Evolutionary conservation across 2,113 vertebrate species (phyloP), one percentile per base, ranked within the genome.

Genomic region (Corythornis vintsioides): DNA sequence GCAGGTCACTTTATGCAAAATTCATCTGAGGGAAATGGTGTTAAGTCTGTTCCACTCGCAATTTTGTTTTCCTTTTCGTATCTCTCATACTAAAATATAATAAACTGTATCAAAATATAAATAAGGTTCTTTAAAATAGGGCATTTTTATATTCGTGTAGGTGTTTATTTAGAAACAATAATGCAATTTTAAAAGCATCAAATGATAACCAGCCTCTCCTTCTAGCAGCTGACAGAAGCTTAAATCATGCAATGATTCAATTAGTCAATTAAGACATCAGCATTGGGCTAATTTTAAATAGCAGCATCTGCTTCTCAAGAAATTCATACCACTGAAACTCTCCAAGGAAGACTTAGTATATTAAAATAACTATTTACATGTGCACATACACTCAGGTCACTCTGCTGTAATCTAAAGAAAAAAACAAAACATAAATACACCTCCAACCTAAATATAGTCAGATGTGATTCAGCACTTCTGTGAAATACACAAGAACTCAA

Each of bases 401-500:
- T 94, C 93, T 71, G 28, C 38, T 94, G 60, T 29, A 92, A 96
- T 45, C 71, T 86, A 93, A 96, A 93, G 56, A 26, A 86, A 87
- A 92, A 83, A 79, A 10, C 38, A 38, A 72, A 82, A 90, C 21
- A 24, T 24, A 50, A 86, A 80, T 65, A 80, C 35, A 66, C 70
- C 88, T 91, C 75, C 74, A 96, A 93, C 59, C 79, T 83, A 95
- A 97, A 96, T 79, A 94, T 75, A 87, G 59, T 55, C 50, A 72
- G 57, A 7, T 13, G 7, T 67, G 64, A 92, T 76, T 86, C 73
- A 91, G 93, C 61, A 59, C 67, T 94, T 94, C 75, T 67, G 74
- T 65, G 78, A 79, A 95, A 95, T 64, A 85, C 73, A 92, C 50
- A 97, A 93, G 64, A 94, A 95, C 84, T 93, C 83, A 94, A 95